Conservation (phyloP, 2,113 vertebrate species). For the Cyprinus carpio region DNA sequence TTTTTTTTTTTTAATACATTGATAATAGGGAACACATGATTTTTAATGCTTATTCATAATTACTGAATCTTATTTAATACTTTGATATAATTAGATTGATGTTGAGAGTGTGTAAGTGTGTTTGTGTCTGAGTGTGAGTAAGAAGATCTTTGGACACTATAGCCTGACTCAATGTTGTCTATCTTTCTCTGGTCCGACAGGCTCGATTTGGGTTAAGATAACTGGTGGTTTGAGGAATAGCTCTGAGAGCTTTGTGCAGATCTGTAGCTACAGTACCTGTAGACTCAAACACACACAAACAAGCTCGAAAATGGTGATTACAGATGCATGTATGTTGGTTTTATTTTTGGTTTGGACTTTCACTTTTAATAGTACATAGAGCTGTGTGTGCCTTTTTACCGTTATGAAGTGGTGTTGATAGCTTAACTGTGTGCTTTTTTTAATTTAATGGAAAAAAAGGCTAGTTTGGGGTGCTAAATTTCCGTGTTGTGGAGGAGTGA, state of each 20-base stretch:
- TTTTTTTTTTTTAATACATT: not conserved
- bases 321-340: slow-evolving; percentile 97
- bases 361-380: slow-evolving; percentile 89
- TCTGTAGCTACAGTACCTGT: slow-evolving; percentile 84
- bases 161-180: slow-evolving; percentile 96
- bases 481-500: slow-evolving; percentile 85
- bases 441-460: slow-evolving; percentile 79
- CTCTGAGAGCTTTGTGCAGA: slow-evolving; percentile 91
- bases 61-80: not conserved
- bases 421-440: slow-evolving; percentile 97
- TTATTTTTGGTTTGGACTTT: slow-evolving; percentile 76
- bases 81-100: slow-evolving; percentile 14
- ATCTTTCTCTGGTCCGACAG: slow-evolving; percentile 99
- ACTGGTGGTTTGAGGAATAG: slow-evolving; percentile 99
- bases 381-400: slow-evolving; percentile 91
- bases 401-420: slow-evolving; percentile 99
- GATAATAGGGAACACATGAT: not conserved
- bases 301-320: slow-evolving; percentile 98
- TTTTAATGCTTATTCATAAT: slow-evolving; percentile 21
- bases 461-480: slow-evolving; percentile 84
- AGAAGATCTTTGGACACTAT: slow-evolving; percentile 66
- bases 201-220: slow-evolving; percentile 98
- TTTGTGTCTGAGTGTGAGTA: slow-evolving; percentile 55
- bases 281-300: slow-evolving; percentile 95
- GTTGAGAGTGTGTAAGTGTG: slow-evolving; percentile 38